Conservation (phyloP, 1,140 invertebrate species). For the Cydia splendana region DNA sequence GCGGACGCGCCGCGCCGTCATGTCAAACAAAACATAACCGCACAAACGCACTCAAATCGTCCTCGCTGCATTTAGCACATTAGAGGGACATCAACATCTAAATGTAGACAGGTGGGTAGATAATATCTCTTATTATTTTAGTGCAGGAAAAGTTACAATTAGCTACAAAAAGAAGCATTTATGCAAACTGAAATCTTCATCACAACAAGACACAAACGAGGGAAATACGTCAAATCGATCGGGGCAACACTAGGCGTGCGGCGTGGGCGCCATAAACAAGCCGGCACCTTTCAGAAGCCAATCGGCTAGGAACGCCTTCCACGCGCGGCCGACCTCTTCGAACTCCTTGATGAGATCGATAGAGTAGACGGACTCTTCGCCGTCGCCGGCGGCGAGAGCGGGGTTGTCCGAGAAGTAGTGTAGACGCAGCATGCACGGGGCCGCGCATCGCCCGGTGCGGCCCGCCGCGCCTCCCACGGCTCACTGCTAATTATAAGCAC, state of each 20-base stretch:
- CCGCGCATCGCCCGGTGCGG: slow-evolving; percentile 67
- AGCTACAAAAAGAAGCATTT: background rate
- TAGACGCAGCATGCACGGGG: slow-evolving; percentile 85
- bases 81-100: background rate
- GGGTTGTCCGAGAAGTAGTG: slow-evolving; percentile 89
- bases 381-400: slow-evolving; percentile 80
- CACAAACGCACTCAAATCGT: background rate
- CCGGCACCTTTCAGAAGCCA: slow-evolving; percentile 85
- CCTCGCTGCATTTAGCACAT: slow-evolving; percentile 1
- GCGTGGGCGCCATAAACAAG: slow-evolving; percentile 66
- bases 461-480: slow-evolving; percentile 67
- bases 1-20: background rate
- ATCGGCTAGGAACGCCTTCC: slow-evolving; percentile 86
- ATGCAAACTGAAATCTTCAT: background rate
- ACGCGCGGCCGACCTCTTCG: slow-evolving; percentile 86
- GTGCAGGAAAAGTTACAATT: background rate
- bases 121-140: background rate
- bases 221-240: slow-evolving; percentile 45
- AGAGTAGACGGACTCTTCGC: slow-evolving; percentile 84
- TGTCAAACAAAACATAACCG: slow-evolving; percentile 11
- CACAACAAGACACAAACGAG: slow-evolving; percentile 6
- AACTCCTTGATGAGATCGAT: slow-evolving; percentile 93
- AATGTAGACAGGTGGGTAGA: background rate
- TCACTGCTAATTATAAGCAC: slow-evolving; percentile 70
- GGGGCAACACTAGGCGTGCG: slow-evolving; percentile 39